phyloP scores from a whole-genome alignment of 2,888 invertebrate genomes.

The Aelia acuminata region DNA sequence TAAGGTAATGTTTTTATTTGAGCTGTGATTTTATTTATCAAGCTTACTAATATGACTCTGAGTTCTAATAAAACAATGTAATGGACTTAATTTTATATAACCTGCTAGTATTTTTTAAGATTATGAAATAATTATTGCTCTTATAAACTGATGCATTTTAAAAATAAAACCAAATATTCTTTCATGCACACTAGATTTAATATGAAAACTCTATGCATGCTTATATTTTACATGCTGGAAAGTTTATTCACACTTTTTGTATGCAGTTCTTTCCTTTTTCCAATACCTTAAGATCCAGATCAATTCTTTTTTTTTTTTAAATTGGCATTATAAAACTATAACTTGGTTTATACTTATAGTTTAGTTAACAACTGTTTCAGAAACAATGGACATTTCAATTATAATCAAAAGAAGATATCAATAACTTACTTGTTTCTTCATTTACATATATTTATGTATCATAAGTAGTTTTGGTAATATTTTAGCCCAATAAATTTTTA shows the following conservation, averaged over 20 bases:
- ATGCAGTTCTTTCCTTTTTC: neutral
- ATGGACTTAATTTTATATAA: too few species aligned
- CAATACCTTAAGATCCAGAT: neutral
- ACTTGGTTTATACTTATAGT: neutral
- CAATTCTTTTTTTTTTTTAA: neutral
- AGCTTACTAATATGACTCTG: too few species aligned
- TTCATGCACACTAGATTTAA: neutral
- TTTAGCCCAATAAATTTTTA: neutral
- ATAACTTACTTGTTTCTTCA: neutral
- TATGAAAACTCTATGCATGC: slow-evolving; percentile 25
- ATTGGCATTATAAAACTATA: neutral
- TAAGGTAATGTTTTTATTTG: too few species aligned
- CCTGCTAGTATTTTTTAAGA: too few species aligned
- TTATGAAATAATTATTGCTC: neutral
- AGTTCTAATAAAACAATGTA: too few species aligned
- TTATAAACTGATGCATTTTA: neutral
- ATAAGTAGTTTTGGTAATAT: neutral
- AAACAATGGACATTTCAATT: neutral
- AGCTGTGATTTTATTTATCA: too few species aligned
- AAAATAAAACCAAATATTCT: neutral
- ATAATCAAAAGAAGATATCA: neutral
- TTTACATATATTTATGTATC: neutral
- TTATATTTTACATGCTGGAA: neutral
- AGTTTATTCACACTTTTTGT: slow-evolving; percentile 9
- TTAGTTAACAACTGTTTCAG: too few species aligned